Conservation (phyloP, 2,888 invertebrate genomes). For the Sabatieria punctata region DNA sequence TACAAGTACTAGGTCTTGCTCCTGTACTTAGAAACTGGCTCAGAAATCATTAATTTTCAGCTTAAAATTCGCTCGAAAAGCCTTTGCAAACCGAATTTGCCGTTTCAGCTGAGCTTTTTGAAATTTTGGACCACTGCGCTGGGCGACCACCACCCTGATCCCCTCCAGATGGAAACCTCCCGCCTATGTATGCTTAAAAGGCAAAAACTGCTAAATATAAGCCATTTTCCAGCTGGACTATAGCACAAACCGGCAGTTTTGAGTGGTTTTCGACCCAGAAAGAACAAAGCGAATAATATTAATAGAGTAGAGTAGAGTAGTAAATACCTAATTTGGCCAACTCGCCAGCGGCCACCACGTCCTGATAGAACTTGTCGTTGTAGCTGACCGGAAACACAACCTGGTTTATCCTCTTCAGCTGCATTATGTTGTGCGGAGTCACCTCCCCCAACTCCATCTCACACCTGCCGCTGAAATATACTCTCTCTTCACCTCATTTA, state of each 20-base stretch:
- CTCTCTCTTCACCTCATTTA: background rate
- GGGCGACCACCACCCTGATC: no score
- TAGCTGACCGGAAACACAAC: slow-evolving; percentile 96
- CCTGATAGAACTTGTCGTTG: slow-evolving; percentile 98
- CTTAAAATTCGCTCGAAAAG: no score
- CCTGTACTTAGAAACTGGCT: no score
- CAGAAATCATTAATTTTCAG: no score
- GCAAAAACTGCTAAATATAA: slow-evolving; percentile 8
- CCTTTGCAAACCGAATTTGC: no score
- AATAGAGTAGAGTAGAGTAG: slow-evolving; percentile 12
- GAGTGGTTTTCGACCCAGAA: slow-evolving; percentile 63
- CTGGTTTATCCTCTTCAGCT: slow-evolving; percentile 83
- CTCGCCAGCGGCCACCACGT: slow-evolving; percentile 91
- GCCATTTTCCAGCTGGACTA: no score
- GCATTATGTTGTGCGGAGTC: slow-evolving; percentile 96
- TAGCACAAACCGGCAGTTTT: no score
- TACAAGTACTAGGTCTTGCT: no score
- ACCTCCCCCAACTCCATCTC: slow-evolving; percentile 87
- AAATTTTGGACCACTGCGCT: no score
- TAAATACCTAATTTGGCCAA: slow-evolving; percentile 64
- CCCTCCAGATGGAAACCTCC: no score
- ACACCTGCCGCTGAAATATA: slow-evolving; percentile 5
- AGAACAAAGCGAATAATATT: slow-evolving; percentile 6
- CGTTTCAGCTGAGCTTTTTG: no score
- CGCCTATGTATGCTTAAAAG: background rate